Conservation (phyloP, 2,888 invertebrate species). For the Andrena dorsata region DNA sequence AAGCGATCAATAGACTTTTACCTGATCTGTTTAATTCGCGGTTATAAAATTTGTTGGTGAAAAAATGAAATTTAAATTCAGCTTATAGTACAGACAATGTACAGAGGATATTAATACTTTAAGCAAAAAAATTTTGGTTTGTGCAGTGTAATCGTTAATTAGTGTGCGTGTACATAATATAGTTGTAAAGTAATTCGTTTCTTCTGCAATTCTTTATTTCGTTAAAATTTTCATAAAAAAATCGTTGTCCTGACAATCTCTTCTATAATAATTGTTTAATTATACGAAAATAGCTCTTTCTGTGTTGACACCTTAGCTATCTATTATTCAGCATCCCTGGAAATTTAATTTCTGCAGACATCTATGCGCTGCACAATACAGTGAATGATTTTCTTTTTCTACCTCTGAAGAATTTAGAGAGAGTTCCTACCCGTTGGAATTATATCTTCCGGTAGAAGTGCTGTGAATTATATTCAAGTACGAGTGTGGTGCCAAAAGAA, state of each 20-base stretch:
- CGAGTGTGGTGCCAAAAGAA: slow-evolving; percentile 10
- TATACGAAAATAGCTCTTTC: background rate
- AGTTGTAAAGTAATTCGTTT: too few species aligned
- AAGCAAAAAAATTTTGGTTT: background rate
- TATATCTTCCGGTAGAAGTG: slow-evolving; percentile 8
- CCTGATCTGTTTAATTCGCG: too few species aligned
- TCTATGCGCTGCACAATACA: background rate
- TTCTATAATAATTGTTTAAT: background rate
- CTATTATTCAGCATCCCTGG: background rate
- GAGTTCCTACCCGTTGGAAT: slow-evolving; percentile 3
- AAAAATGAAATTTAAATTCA: background rate
- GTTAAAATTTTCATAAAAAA: background rate
- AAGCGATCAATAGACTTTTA: too few species aligned
- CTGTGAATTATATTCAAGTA: slow-evolving; percentile 29
- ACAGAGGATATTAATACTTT: background rate
- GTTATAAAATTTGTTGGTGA: too few species aligned
- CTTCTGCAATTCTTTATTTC: background rate
- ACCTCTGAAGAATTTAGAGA: slow-evolving; percentile 14
- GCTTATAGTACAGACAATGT: background rate
- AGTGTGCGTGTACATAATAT: background rate
- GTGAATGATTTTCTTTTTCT: slow-evolving; percentile 16
- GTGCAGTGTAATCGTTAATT: background rate
- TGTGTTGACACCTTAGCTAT: background rate
- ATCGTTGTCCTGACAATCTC: background rate
- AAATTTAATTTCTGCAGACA: slow-evolving; percentile 9